A percentile compares a stretch with the other conserved stretches of the same genome.
These are phyloP conservation scores for Cotesia congregata DNA, from an alignment of 2,888 invertebrate genomes.

Conservation along the genomic window DNA sequence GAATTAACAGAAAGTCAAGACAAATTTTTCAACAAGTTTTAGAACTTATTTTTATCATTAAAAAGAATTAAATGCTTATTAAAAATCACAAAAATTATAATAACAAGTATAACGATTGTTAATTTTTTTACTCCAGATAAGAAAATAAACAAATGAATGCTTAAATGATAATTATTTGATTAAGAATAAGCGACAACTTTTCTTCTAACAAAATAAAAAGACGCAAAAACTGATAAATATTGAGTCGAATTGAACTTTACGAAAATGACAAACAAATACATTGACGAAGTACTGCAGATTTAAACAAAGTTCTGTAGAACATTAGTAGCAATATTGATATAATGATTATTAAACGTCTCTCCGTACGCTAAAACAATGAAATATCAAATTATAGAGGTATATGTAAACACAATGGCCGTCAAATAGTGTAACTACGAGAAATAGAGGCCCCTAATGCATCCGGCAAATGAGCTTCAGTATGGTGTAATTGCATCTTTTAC, in stretches of 20 bases:
- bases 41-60: too few species aligned
- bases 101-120: too few species aligned
- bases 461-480: constrained; percentile 50
- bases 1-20: too few species aligned
- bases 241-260: too few species aligned
- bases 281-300: neutral
- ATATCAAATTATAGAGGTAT: constrained; percentile 58
- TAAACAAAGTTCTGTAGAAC: neutral
- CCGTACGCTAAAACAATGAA: constrained; percentile 54
- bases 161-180: too few species aligned
- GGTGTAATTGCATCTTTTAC: constrained; percentile 63
- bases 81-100: too few species aligned
- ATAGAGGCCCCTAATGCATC: constrained; percentile 49
- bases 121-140: too few species aligned
- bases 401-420: constrained; percentile 60
- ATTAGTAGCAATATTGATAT: constrained; percentile 33
- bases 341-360: constrained; percentile 21
- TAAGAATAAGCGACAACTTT: too few species aligned
- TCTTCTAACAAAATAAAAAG: neutral
- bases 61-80: too few species aligned
- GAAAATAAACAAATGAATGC: too few species aligned
- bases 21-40: too few species aligned
- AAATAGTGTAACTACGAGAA: constrained; percentile 58
- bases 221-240: neutral
- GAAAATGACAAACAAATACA: neutral